Conservation (phyloP, 2,797 vertebrate species). For the Squalus acanthias region DNA sequence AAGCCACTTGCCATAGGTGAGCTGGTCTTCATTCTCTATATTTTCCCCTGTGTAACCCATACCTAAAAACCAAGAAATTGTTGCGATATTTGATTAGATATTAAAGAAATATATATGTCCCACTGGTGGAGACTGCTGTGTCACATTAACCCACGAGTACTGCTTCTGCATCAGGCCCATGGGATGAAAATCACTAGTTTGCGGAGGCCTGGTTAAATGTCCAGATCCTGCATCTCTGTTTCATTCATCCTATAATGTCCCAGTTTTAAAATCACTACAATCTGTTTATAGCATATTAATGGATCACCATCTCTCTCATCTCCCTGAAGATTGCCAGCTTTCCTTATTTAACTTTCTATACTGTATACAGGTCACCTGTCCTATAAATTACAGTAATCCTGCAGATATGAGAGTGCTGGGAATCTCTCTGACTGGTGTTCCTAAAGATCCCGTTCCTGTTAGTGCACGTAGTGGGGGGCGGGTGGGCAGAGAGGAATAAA, state of each 20-base stretch:
- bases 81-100: background rate
- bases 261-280: background rate
- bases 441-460: background rate
- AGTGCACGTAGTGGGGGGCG: background rate
- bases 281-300: background rate
- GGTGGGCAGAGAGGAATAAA: background rate
- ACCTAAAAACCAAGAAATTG: background rate
- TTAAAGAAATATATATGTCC: background rate
- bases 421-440: background rate
- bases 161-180: background rate
- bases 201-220: background rate
- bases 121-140: background rate
- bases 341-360: background rate
- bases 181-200: background rate
- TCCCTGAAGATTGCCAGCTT: background rate
- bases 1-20: background rate
- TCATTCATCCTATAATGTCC: background rate
- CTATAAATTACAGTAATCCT: background rate
- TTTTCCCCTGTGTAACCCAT: background rate
- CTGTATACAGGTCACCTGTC: background rate
- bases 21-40: background rate
- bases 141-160: background rate
- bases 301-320: background rate
- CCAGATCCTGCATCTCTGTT: background rate
- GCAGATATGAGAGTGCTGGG: background rate